These are phyloP conservation scores for Standfussiana lucernea DNA, from an alignment of 2,888 invertebrate genomes.

Conservation along the genomic window DNA sequence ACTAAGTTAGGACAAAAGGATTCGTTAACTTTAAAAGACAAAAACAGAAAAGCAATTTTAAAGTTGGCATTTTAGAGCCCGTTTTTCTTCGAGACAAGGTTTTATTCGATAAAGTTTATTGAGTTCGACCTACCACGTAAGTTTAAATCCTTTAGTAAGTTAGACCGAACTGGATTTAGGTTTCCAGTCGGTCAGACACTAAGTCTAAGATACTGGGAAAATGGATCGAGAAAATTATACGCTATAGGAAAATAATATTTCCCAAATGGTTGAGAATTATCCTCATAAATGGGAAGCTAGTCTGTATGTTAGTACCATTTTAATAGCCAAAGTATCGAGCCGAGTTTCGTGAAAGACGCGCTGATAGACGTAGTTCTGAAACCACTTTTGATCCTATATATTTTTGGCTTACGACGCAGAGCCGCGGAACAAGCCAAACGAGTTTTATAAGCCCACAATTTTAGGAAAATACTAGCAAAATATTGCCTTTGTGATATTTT, in stretches of 20 bases:
- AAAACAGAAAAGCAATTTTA: constrained; percentile 53
- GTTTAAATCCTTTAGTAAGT: constrained; percentile 26
- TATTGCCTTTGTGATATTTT: not conserved
- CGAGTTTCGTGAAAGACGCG: not conserved
- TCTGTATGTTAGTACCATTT: not conserved
- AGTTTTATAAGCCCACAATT: not conserved
- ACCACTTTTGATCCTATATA: constrained; percentile 6
- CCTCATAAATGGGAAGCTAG: not conserved
- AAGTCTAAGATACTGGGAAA: constrained; percentile 11
- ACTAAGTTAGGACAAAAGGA: constrained; percentile 13
- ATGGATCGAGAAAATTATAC: constrained; percentile 22
- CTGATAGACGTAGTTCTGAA: not conserved
- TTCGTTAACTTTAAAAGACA: constrained; percentile 27
- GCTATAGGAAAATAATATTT: constrained; percentile 15
- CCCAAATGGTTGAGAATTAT: constrained; percentile 13
- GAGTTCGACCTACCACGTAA: constrained; percentile 12
- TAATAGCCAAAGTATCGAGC: constrained; percentile 4
- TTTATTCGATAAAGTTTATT: constrained; percentile 35
- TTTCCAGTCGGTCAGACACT: not conserved
- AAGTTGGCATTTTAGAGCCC: constrained; percentile 26
- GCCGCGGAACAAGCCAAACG: not conserved
- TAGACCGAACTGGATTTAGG: constrained; percentile 4
- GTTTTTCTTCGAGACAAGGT: constrained; percentile 17
- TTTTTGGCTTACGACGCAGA: not conserved
- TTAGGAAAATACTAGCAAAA: not conserved